These are phyloP conservation scores for Oenanthe melanoleuca DNA, from an alignment of 2,113 vertebrate species.

Conservation along the genomic window DNA sequence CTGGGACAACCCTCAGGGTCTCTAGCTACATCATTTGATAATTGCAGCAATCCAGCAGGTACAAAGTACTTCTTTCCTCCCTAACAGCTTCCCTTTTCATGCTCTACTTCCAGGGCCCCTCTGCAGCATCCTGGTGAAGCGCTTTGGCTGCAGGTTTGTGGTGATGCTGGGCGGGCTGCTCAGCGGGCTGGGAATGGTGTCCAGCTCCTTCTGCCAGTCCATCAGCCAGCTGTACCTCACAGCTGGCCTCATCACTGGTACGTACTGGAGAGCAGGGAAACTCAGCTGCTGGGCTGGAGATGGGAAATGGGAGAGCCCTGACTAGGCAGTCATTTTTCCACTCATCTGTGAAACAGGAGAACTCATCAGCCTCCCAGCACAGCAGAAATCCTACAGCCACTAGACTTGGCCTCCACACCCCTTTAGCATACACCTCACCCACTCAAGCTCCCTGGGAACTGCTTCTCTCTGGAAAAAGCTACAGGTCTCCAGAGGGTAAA, in stretches of 20 bases:
- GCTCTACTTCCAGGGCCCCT: conserved; percentile 82
- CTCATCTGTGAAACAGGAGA: not conserved
- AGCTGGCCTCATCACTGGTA: conserved; percentile 88
- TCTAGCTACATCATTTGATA: not conserved
- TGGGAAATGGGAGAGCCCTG: rapidly evolving
- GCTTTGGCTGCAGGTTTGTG: conserved; percentile 83
- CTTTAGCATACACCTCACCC: not conserved
- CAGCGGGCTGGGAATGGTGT: conserved; percentile 88
- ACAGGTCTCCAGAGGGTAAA: not conserved
- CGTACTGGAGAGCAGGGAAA: not conserved
- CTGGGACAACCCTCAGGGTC: not conserved
- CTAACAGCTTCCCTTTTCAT: not conserved
- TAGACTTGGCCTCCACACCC: not conserved
- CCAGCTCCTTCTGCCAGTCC: conserved; percentile 84
- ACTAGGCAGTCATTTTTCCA: not conserved
- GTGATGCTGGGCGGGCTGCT: conserved; percentile 90
- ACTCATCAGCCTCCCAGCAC: not conserved
- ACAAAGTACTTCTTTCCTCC: not conserved
- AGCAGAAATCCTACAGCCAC: not conserved
- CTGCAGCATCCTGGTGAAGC: conserved; percentile 87
- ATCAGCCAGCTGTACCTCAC: conserved; percentile 87
- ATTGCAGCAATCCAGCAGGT: not conserved
- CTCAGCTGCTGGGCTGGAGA: not conserved
- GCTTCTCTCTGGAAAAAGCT: not conserved
- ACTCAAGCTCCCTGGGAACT: not conserved